Base-by-base conservation (phyloP, 2,888 invertebrate genomes). In the Ypsolopha scabrella region DNA sequence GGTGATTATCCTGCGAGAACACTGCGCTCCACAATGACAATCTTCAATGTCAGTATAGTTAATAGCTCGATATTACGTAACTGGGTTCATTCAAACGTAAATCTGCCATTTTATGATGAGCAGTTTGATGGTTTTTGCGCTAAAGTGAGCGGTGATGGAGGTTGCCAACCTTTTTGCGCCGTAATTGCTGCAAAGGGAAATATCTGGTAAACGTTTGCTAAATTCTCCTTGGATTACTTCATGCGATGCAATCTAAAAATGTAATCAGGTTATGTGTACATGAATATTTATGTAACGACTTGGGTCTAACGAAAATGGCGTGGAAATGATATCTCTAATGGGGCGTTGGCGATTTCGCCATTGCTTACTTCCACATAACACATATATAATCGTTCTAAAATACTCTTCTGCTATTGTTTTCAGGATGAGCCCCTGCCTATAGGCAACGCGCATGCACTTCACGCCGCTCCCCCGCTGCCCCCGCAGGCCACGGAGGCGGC, bases 371-470 rank as follows among this genome's bases (percentile, higher is more conserved):
- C 13, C 6, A 6, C 7, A 44, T 13, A 44, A 13, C 14, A 24
- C 44, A 24, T 39, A 39, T n/a, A 39, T 6, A 39, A 39, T 39
- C 39, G 2, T 39, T 3, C 9, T 11, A 39, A 11, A n/a, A 6
- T 1, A 39, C 38, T 41, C 6, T 11, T 36, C 24, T 24, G 24
- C 24, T 24, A 4, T 57, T 60, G 10, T 59, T 68, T 71, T 35
- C 67, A 83, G 86, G 82, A 80, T 49, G 82, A 83, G 60, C 81
- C 80, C 1, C 60, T 83, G 58, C 85, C 88, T 38, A 68, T 87
- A 13, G 74, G 70, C 52, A 78, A 76, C 54, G 87, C 87, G 6
- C 86, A 87, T 57, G 87, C 87, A 4, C 62, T 86, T 54, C 85
- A 81, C 56, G 83, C 74, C 6, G 60, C 66, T 3, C 68, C 75